Conservation (phyloP, 2,113 vertebrate species). For the Phylloscopus whistleri region DNA sequence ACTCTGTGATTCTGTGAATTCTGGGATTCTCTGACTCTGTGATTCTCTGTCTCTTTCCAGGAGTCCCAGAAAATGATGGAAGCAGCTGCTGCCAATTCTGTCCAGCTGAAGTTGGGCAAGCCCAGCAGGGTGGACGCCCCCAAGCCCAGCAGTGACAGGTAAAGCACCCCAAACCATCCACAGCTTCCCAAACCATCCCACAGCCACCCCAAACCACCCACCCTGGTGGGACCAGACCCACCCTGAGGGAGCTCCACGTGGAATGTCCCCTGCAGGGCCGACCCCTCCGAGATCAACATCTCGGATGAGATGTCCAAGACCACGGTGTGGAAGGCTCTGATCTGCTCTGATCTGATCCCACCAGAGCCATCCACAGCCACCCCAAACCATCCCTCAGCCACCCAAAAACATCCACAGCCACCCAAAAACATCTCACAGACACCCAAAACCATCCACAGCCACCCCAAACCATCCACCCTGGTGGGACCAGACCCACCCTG, state of each 20-base stretch:
- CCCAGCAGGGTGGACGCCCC: slow-evolving; percentile 62
- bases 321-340: slow-evolving; percentile 91
- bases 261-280: slow-evolving; percentile 72
- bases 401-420: too few species aligned
- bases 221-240: neutral
- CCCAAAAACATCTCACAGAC: too few species aligned
- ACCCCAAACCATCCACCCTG: neutral
- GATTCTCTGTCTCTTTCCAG: slow-evolving; percentile 53
- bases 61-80: slow-evolving; percentile 86
- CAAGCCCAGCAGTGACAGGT: slow-evolving; percentile 81
- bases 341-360: too few species aligned
- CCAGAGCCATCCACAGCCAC: too few species aligned
- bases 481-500: neutral
- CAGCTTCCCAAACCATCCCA: neutral
- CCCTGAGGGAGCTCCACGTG: neutral
- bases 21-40: too few species aligned
- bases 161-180: too few species aligned
- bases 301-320: slow-evolving; percentile 97
- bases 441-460: neutral
- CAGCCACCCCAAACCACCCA: neutral
- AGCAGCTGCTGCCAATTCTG: slow-evolving; percentile 63
- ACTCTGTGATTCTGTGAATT: too few species aligned
- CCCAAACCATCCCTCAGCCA: too few species aligned
- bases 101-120: slow-evolving; percentile 82
- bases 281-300: slow-evolving; percentile 95